Evolutionary conservation across 1,140 invertebrate genomes (phyloP), one percentile per base, ranked within the genome.

Genomic region (Odontomachus brunneus): DNA sequence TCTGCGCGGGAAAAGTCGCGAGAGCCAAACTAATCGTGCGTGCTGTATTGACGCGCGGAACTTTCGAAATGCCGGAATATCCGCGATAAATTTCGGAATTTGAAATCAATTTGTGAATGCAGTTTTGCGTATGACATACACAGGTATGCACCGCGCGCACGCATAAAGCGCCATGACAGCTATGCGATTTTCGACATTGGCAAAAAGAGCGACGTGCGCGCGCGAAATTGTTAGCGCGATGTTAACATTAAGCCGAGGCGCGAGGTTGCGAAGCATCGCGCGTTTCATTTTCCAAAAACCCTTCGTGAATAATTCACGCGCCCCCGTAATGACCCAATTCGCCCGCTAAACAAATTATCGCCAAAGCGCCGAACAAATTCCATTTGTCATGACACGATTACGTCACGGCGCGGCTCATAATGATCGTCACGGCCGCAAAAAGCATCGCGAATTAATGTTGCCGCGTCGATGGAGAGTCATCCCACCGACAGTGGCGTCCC

Each of bases 391-490:
- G 22, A 67, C 26, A 17, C 24, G 72, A 72, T 65, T 59, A 69
- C 66, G 71, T 71, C 49, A 82, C 26, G 38, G 59, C 48, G 33
- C 62, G 44, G 5, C 3, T 60, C 38, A 84, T 82, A 87, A 88
- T 82, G 71, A 84, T 74, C 62, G n/a, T 12, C n/a, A 17, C 2
- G 22, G 29, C 11, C 22, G 51, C 67, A 72, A 85, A 80, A 83
- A 85, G 49, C 29, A 49, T 29, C 38, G 66, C 55, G 33, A 85
- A 88, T 88, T 87, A 69, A 84, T 82, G 86, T 51, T 26, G 17
- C 49, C 7, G 22, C 24, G 19, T 15, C 17, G 57, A 71, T 76
- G 49, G 33, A 49, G 74, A 55, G 83, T 85, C 66, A 78, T 62
- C 57, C 49, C 12, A 67, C 55, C 4, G 49, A 12, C 1, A 65